Percentiles rank a stretch among this genome's conserved stretches.
Conservation (phyloP, 2,113 vertebrate genomes). For the Monopterus albus region DNA sequence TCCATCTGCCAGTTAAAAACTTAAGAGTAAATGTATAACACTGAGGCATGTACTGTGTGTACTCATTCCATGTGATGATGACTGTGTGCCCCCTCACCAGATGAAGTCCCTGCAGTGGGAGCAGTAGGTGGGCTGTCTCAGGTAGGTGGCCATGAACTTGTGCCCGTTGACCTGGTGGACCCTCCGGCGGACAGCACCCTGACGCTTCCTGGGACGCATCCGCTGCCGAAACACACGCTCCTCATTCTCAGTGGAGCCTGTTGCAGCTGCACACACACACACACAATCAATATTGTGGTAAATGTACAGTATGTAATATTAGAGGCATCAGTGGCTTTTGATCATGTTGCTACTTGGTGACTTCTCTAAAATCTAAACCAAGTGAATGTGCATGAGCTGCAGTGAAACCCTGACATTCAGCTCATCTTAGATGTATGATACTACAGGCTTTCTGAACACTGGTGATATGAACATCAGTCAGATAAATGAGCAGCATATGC, state of each 20-base stretch:
- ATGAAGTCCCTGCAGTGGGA: constrained; percentile 98
- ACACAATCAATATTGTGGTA: no score
- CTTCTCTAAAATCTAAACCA: background rate
- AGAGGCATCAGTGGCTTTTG: no score
- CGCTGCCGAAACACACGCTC: constrained; percentile 94
- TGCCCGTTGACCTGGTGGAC: constrained; percentile 97
- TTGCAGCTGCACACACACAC: constrained; percentile 27
- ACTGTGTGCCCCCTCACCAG: constrained; percentile 84
- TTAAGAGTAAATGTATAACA: no score
- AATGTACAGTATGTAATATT: no score
- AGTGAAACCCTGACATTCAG: background rate
- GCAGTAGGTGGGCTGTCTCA: constrained; percentile 96
- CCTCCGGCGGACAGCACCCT: constrained; percentile 92
- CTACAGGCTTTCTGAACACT: no score
- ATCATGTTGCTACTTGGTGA: background rate
- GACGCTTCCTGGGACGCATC: constrained; percentile 93
- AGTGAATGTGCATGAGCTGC: background rate
- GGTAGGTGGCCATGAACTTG: constrained; percentile 98
- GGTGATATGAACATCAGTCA: no score
- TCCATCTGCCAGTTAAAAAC: no score
- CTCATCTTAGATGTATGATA: background rate
- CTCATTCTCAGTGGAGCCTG: constrained; percentile 90
- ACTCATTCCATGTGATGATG: no score
- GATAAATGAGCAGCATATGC: background rate
- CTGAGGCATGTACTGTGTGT: no score